phyloP scores from a whole-genome alignment of 2,888 invertebrate species.

The Agriopis marginaria region DNA sequence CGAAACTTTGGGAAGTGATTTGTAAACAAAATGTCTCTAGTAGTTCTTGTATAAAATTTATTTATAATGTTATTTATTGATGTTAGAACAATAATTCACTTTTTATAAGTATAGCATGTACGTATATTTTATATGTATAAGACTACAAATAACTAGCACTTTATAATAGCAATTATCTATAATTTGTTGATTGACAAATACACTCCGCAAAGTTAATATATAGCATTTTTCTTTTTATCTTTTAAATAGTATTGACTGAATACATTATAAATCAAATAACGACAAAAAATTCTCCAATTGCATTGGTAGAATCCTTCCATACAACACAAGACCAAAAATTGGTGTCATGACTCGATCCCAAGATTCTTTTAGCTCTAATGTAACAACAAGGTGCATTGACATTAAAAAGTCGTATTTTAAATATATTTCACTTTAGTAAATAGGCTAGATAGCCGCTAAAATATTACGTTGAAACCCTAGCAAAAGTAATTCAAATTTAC shows the following conservation, averaged over 20 bases:
- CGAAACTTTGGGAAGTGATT: not conserved
- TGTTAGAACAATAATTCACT: constrained; percentile 4
- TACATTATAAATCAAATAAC: too few species aligned
- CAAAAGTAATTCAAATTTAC: too few species aligned
- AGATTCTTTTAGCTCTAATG: too few species aligned
- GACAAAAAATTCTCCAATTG: not conserved
- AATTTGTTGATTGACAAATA: constrained; percentile 27
- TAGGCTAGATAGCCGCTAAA: too few species aligned
- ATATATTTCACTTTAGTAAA: too few species aligned
- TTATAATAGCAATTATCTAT: not conserved
- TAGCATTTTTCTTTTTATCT: constrained; percentile 15
- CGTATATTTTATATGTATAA: constrained; percentile 8
- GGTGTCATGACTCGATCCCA: too few species aligned
- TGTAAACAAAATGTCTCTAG: not conserved
- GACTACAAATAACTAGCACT: not conserved
- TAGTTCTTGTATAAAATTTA: constrained; percentile 20
- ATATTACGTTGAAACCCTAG: too few species aligned
- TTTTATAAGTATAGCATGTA: not conserved
- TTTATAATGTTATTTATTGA: not conserved
- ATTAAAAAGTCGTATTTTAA: too few species aligned
- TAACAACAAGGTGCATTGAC: too few species aligned
- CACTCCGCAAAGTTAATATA: constrained; percentile 11
- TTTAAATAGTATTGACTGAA: too few species aligned
- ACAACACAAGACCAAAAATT: too few species aligned
- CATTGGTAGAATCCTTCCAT: not conserved